These are phyloP conservation scores for Limosa lapponica DNA, from an alignment of 2,797 vertebrate species.

Conservation along the genomic window DNA sequence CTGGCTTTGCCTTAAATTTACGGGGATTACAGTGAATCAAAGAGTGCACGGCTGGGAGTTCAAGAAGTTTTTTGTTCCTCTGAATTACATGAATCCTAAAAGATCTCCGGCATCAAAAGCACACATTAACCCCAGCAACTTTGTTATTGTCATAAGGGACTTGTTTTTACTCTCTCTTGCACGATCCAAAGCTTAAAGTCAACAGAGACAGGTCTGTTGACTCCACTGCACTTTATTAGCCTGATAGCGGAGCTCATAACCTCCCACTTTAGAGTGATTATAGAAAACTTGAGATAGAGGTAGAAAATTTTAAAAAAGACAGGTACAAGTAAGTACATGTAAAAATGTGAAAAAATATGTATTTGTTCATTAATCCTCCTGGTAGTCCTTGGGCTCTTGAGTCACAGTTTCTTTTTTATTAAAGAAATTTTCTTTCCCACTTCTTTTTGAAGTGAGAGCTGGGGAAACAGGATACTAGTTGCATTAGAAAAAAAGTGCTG, in stretches of 20 bases:
- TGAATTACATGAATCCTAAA: constrained; percentile 46
- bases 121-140: constrained; percentile 27
- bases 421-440: neutral
- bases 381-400: neutral
- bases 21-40: constrained; percentile 30
- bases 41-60: neutral
- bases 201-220: constrained; percentile 56
- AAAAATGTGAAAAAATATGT: neutral
- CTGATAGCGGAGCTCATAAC: neutral
- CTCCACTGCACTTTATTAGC: constrained; percentile 9
- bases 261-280: neutral
- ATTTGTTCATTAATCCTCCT: neutral
- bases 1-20: constrained; percentile 33
- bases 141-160: constrained; percentile 51
- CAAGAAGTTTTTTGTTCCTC: constrained; percentile 40
- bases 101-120: constrained; percentile 37
- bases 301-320: neutral
- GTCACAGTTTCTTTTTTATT: neutral
- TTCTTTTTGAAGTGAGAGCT: neutral
- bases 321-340: neutral
- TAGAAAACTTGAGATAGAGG: neutral
- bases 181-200: constrained; percentile 42
- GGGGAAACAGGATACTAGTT: neutral
- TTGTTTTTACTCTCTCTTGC: constrained; percentile 49
- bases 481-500: neutral